Evolutionary conservation across 92 coral and sea anemone species (phyloP).

Genomic region (Diadumene lineata): DNA sequence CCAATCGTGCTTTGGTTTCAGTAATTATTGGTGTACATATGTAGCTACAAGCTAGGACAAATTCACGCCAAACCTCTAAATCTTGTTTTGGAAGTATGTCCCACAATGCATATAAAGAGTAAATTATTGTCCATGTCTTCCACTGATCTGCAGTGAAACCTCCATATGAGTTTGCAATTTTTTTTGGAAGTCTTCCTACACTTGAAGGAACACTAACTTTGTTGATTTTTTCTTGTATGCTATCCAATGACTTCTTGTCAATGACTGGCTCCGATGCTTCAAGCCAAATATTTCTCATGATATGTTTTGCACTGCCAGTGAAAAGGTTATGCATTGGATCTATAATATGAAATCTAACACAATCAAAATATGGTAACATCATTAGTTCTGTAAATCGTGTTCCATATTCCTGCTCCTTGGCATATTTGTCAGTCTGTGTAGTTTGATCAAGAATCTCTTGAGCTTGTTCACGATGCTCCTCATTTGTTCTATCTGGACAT

Average conservation of each 20-base stretch:
- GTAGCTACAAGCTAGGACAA: conserved; percentile 39
- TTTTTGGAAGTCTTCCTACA: conserved; percentile 37
- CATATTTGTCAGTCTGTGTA: conserved; percentile 15
- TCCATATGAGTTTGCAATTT: too few species aligned
- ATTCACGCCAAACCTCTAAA: conserved; percentile 42
- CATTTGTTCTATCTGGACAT: conserved; percentile 44
- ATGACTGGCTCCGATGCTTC: conserved; percentile 15
- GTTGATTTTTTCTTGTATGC: conserved; percentile 34
- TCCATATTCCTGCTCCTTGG: conserved; percentile 37
- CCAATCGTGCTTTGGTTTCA: conserved; percentile 14
- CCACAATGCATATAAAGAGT: conserved; percentile 46
- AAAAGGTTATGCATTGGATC: conserved; percentile 52
- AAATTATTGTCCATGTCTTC: too few species aligned
- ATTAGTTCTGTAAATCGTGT: conserved; percentile 41
- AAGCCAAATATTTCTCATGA: conserved; percentile 46
- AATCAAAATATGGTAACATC: conserved; percentile 53
- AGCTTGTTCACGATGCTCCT: conserved; percentile 42
- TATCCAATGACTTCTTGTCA: conserved; percentile 13
- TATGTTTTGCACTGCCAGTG: conserved; percentile 35
- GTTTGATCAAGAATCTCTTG: conserved; percentile 56
- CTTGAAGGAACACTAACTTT: conserved; percentile 34
- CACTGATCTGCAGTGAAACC: too few species aligned
- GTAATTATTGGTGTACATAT: conserved; percentile 34
- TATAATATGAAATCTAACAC: conserved; percentile 40
- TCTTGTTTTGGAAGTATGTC: conserved; percentile 31